Conservation (phyloP, 2,888 invertebrate species). For the Tineola bisselliella region DNA sequence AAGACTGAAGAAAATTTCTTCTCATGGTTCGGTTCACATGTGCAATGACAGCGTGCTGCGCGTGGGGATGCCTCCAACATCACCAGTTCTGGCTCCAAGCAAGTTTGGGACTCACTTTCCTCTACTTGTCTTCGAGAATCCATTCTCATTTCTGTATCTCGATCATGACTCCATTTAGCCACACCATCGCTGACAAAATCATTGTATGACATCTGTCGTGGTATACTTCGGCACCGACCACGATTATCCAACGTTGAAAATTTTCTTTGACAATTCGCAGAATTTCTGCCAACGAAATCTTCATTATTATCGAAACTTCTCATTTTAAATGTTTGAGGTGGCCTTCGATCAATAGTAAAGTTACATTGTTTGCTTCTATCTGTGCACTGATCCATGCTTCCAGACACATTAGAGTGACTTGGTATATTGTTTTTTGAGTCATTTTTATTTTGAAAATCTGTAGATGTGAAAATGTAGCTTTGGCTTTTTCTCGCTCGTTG, state of each 20-base stretch:
- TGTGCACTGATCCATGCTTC: slow-evolving; percentile 57
- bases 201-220: slow-evolving; percentile 61
- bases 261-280: slow-evolving; percentile 44
- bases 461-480: slow-evolving; percentile 49
- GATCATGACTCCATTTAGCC: slow-evolving; percentile 1
- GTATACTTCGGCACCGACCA: slow-evolving; percentile 54
- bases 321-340: slow-evolving; percentile 44
- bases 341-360: slow-evolving; percentile 33
- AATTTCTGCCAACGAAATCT: slow-evolving; percentile 38
- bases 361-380: slow-evolving; percentile 51
- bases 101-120: slow-evolving; percentile 13
- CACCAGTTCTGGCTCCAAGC: slow-evolving; percentile 43
- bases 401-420: slow-evolving; percentile 58
- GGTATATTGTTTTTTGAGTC: slow-evolving; percentile 46
- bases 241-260: slow-evolving; percentile 61
- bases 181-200: slow-evolving; percentile 57
- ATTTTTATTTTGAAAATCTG: slow-evolving; percentile 47
- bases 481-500: slow-evolving; percentile 49
- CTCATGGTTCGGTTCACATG: slow-evolving; percentile 42
- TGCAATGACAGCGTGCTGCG: slow-evolving; percentile 43
- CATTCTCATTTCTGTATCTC: slow-evolving; percentile 16
- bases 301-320: slow-evolving; percentile 55
- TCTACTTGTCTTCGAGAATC: slow-evolving; percentile 13
- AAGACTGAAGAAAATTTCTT: slow-evolving; percentile 48
- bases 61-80: slow-evolving; percentile 31